Evolutionary conservation across 2,113 vertebrate species (phyloP), one percentile per base, ranked within the genome.

Genomic region (Prinia subflava): DNA sequence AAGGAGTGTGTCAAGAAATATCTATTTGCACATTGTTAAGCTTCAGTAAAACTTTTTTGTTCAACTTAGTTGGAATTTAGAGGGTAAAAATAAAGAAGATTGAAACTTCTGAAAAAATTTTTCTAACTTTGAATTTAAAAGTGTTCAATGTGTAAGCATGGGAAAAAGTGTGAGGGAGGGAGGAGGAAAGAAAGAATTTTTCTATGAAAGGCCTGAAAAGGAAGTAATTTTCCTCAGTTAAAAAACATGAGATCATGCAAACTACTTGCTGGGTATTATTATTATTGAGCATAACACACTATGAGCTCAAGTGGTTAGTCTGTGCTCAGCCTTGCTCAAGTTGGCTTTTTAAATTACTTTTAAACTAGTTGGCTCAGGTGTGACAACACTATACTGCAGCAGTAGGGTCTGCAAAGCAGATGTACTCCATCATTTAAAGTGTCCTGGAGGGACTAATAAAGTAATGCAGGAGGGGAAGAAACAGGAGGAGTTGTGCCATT

Each of bases 401-500:
- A 73, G 85, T 37, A 94, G 21, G 27, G 63, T 63, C 86, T 95
- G 94, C 75, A 92, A 93, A 94, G 75, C 76, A 94, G 85, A 94
- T 85, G 85, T 65, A 74, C 50, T 95, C 63, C 56, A 83, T 92
- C 96, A 97, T 67, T 88, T 65, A 33, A 83, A 96, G 79, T 62
- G 50, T 92, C 76, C 96, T 94, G 88, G 83, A 92, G 96, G 92
- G 95, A 92, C 50, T 65, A 62, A 89, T 56, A 94, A 89, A 92
- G 55, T 77, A 92, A 93, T 46, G 50, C 90, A 67, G 83, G 60
- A 93, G 42, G 77, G 35, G 47, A 93, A 70, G 68, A 78, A 93
- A 89, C 80, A 83, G 78, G 57, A 85, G 77, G 56, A 87, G 21
- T 25, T 83, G 52, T 89, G 86, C 59, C 64, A 81, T 89, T 74